Conservation (phyloP, 1,140 invertebrate genomes). For the Lepidurus arcticus region DNA sequence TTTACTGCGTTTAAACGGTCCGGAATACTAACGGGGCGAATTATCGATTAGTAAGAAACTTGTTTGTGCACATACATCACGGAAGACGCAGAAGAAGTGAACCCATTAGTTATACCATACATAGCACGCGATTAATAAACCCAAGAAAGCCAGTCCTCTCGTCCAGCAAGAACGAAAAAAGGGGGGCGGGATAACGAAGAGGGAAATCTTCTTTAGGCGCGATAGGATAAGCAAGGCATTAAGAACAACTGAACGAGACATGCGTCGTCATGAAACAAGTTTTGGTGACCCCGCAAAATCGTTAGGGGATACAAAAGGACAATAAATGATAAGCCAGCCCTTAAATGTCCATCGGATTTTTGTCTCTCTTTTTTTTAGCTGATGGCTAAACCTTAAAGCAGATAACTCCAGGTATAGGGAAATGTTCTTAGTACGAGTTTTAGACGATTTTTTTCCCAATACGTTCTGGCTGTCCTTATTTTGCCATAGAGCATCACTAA, state of each 20-base stretch:
- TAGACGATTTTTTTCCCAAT: no score
- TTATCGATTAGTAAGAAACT: background rate
- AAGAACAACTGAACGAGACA: background rate
- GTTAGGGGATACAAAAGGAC: background rate
- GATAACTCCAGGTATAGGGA: no score
- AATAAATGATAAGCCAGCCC: background rate
- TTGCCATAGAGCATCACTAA: no score
- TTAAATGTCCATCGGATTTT: constrained; percentile 10
- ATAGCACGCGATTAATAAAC: background rate
- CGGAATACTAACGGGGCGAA: background rate
- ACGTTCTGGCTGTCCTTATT: no score
- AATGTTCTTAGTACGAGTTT: no score
- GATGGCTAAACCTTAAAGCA: no score
- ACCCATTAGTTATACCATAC: background rate
- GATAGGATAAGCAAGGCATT: background rate
- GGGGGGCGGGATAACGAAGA: background rate
- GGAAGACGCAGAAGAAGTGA: background rate
- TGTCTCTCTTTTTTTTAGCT: background rate
- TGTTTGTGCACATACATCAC: background rate
- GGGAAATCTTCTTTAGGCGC: background rate
- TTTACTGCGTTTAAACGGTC: background rate
- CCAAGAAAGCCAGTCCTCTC: background rate
- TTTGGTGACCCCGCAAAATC: background rate
- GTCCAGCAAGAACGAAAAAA: background rate
- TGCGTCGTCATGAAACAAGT: background rate